These are phyloP conservation scores for Xestoiulus laeticollis DNA, from an alignment of 2,888 invertebrate species.

Conservation along the genomic window DNA sequence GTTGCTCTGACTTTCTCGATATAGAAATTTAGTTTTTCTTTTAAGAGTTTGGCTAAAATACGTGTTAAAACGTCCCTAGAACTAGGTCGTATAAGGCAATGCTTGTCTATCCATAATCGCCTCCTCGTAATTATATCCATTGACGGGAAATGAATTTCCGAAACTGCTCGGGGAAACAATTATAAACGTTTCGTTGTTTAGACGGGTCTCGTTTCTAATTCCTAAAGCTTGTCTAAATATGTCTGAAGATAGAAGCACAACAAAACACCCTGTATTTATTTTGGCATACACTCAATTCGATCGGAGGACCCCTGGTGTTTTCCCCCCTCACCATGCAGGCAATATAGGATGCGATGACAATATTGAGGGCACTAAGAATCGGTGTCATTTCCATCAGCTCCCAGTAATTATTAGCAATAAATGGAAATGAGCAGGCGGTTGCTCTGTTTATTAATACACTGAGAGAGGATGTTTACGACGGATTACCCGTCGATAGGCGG, in stretches of 20 bases:
- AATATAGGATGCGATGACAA: not conserved
- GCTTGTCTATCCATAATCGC: not conserved
- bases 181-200: not conserved
- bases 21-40: not conserved
- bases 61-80: not conserved
- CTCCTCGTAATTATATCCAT: not conserved
- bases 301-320: not conserved
- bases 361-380: not conserved
- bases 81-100: not conserved
- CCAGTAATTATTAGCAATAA: slow-evolving; percentile 8
- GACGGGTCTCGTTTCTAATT: not conserved
- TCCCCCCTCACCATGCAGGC: not conserved
- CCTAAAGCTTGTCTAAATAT: not conserved
- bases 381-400: slow-evolving; percentile 32
- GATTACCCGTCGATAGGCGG: not conserved
- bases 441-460: not conserved
- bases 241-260: not conserved
- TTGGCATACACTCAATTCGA: not conserved
- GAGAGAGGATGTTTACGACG: not conserved
- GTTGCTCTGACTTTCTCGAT: not conserved
- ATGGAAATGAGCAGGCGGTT: not conserved
- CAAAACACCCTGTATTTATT: not conserved
- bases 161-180: not conserved
- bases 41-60: not conserved
- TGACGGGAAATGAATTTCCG: not conserved